These are phyloP conservation scores for Epirrhoe tristata DNA, from an alignment of 2,888 invertebrate species.

Conservation along the genomic window DNA sequence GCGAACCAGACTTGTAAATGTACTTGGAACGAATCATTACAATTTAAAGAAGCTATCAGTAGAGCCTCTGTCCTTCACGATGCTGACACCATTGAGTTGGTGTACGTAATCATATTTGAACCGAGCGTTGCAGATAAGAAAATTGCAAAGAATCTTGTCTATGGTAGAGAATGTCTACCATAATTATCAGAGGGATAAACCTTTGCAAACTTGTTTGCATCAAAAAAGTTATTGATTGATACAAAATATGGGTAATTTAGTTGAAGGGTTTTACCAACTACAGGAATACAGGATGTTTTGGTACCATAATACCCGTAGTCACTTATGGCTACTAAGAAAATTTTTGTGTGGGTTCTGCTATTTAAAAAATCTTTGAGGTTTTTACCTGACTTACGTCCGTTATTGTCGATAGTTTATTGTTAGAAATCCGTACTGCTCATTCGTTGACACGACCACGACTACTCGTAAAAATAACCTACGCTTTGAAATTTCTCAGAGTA, in stretches of 20 bases:
- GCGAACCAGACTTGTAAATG: conserved; percentile 48
- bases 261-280: no score
- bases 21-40: conserved; percentile 38
- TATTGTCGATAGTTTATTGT: not conserved
- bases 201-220: no score
- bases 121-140: not conserved
- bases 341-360: no score
- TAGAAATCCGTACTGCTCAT: conserved; percentile 9
- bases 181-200: no score
- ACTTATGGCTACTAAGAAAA: no score
- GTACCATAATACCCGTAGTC: no score
- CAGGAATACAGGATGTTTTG: no score
- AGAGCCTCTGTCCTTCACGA: not conserved
- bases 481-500: conserved; percentile 11
- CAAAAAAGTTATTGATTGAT: no score
- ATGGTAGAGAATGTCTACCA: no score
- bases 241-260: no score
- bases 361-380: no score
- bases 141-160: no score
- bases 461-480: conserved; percentile 25
- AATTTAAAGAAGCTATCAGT: conserved; percentile 29
- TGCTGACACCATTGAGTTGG: not conserved
- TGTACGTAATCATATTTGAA: not conserved
- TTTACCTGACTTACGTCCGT: not conserved
- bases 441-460: conserved; percentile 21